Conservation (phyloP, 1,140 invertebrate genomes). For the Probaryconus sp. region DNA sequence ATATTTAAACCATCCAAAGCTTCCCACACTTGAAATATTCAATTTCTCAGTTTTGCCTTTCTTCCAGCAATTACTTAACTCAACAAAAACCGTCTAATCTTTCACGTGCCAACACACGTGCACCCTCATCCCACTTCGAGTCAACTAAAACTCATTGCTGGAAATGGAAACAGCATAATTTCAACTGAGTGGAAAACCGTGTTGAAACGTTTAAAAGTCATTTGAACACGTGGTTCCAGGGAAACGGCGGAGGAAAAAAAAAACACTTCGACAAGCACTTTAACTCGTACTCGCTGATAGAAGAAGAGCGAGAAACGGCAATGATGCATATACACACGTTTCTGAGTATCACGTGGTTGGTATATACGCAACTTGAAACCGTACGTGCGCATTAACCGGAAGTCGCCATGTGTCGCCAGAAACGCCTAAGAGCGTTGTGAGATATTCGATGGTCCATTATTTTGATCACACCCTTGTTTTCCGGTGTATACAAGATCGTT, state of each 20-base stretch:
- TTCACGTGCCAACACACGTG: slow-evolving; percentile 51
- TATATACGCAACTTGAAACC: slow-evolving; percentile 47
- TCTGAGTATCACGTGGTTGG: slow-evolving; percentile 52
- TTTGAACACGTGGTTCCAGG: slow-evolving; percentile 27
- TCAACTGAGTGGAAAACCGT: slow-evolving; percentile 45
- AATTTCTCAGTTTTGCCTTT: too few species aligned
- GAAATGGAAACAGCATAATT: slow-evolving; percentile 21
- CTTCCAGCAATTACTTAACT: slow-evolving; percentile 18
- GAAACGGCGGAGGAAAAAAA: slow-evolving; percentile 14
- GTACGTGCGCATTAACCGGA: slow-evolving; percentile 56
- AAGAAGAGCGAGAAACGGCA: not conserved
- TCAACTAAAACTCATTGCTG: slow-evolving; percentile 40
- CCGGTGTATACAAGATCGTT: slow-evolving; percentile 41
- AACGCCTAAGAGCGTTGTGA: slow-evolving; percentile 53
- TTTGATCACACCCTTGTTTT: slow-evolving; percentile 61
- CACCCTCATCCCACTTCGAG: slow-evolving; percentile 48
- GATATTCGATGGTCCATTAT: slow-evolving; percentile 64
- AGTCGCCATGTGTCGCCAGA: slow-evolving; percentile 65
- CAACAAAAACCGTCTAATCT: slow-evolving; percentile 22
- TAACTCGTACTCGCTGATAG: too few species aligned
- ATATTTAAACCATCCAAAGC: too few species aligned
- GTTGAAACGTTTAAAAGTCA: slow-evolving; percentile 27
- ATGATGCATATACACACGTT: slow-evolving; percentile 7
- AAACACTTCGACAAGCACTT: slow-evolving; percentile 12
- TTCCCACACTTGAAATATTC: too few species aligned